Evolutionary conservation across 2,797 vertebrate species (phyloP), one percentile per base, ranked within the genome.

Genomic region (Premnoplex brunnescens): DNA sequence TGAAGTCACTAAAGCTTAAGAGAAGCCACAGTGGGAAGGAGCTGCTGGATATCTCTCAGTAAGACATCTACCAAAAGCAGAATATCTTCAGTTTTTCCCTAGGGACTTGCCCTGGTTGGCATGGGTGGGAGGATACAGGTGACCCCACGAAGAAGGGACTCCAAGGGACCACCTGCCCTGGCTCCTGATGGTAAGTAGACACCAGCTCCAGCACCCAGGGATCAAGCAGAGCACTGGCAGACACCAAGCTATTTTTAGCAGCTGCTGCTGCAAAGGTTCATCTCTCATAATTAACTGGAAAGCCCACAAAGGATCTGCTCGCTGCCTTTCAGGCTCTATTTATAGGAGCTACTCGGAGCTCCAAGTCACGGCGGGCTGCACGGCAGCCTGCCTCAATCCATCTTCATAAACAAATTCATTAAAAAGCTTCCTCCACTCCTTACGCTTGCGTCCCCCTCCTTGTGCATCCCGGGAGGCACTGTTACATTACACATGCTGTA

Each of bases 241-340:
- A 74, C 94, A 78, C 85, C n/a, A 14, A 69, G 34, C 49, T 96
- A 95, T 97, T 97, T 95, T 96, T 96, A 93, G 95, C 80, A 95
- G 49, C 94, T 51, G 89, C 80, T 69, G 63, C 84, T 85, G 60
- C 19, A 20, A 88, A 72, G 76, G 96, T 93, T 96, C 89, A 76
- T 95, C 94, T 91, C 96, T 89, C 86, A 90, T 95, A 95, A 96
- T 96, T 98, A 98, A 97, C 80, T 93, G 82, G 97, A 97, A 96
- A 95, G 63, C 73, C 77, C 77, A 88, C 39, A 72, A 94, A 96
- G 93, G 95, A 94, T 89, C 82, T 22, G 79, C 85, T 71, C 2
- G 0, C 84, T 88, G 87, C 91, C 92, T 96, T 82, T 79, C 69
- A 55, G 67, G 44, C 71, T 78, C 91, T 96, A 94, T 97, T 97